Conservation (phyloP, 2,797 vertebrate species). For the Pseudomugil tenellus region DNA sequence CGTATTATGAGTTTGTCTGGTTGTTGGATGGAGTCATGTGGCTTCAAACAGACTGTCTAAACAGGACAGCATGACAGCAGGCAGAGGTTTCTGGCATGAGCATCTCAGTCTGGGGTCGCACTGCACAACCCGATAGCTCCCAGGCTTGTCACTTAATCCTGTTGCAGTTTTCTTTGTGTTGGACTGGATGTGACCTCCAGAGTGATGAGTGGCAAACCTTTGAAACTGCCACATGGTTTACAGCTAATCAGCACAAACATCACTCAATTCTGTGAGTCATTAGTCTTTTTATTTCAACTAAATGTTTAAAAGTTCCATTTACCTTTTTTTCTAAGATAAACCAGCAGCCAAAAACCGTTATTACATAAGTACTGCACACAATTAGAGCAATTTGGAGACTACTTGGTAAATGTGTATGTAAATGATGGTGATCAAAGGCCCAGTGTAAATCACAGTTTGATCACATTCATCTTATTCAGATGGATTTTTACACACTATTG, state of each 20-base stretch:
- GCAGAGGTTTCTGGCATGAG: slow-evolving; percentile 72
- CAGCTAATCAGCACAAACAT: slow-evolving; percentile 55
- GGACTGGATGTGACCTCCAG: slow-evolving; percentile 50
- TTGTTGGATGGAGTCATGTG: slow-evolving; percentile 69
- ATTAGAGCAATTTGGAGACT: slow-evolving; percentile 72
- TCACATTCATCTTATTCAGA: slow-evolving; percentile 62
- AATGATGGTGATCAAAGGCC: slow-evolving; percentile 59
- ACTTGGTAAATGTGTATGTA: slow-evolving; percentile 66
- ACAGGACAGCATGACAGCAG: slow-evolving; percentile 76
- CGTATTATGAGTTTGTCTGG: slow-evolving; percentile 67
- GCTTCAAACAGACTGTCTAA: slow-evolving; percentile 74
- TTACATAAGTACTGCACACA: slow-evolving; percentile 64
- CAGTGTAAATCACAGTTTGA: slow-evolving; percentile 67
- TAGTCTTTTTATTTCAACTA: slow-evolving; percentile 71
- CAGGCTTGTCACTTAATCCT: slow-evolving; percentile 47
- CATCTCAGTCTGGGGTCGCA: slow-evolving; percentile 62
- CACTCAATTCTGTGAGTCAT: slow-evolving; percentile 35
- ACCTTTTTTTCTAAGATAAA: slow-evolving; percentile 54
- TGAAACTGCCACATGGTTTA: slow-evolving; percentile 40
- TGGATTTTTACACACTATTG: slow-evolving; percentile 40
- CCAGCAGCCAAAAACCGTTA: slow-evolving; percentile 60
- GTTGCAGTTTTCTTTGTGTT: slow-evolving; percentile 54
- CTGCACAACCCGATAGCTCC: slow-evolving; percentile 37
- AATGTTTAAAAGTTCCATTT: slow-evolving; percentile 70
- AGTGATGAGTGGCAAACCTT: slow-evolving; percentile 49